phyloP scores from a whole-genome alignment of 2,888 invertebrate species.

The Catocala sponsa region DNA sequence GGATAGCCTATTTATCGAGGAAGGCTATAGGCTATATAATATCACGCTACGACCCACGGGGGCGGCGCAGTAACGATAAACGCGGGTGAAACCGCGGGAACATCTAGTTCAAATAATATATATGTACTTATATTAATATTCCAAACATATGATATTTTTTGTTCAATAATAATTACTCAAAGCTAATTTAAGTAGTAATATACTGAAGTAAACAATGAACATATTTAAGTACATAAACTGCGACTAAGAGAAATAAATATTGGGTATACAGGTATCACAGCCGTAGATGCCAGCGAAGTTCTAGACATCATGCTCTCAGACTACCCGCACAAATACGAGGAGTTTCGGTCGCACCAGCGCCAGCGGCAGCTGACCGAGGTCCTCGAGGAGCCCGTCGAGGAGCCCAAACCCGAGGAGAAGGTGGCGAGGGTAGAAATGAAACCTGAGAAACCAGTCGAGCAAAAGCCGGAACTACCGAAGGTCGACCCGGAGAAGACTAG shows the following conservation, averaged over 20 bases:
- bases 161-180: too few species aligned
- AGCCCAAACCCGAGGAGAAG: constrained; percentile 64
- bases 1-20: too few species aligned
- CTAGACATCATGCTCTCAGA: constrained; percentile 98
- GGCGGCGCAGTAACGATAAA: too few species aligned
- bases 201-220: too few species aligned
- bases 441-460: constrained; percentile 61
- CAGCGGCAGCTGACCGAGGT: constrained; percentile 79
- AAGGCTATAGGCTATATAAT: too few species aligned
- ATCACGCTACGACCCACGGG: too few species aligned
- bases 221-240: too few species aligned
- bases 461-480: constrained; percentile 75
- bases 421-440: constrained; percentile 68
- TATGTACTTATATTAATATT: too few species aligned
- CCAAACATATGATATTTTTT: too few species aligned
- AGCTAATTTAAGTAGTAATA: too few species aligned
- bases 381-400: constrained; percentile 45
- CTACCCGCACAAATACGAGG: constrained; percentile 98
- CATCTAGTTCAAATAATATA: too few species aligned
- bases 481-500: constrained; percentile 78
- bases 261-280: constrained; percentile 91
- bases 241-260: constrained; percentile 8
- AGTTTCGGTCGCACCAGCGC: constrained; percentile 92
- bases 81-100: too few species aligned
- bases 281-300: constrained; percentile 96